Percentiles rank a stretch among this genome's conserved stretches.
These are phyloP conservation scores for Acanthoscelides obtectus DNA, from an alignment of 2,888 invertebrate genomes.

Conservation along the genomic window DNA sequence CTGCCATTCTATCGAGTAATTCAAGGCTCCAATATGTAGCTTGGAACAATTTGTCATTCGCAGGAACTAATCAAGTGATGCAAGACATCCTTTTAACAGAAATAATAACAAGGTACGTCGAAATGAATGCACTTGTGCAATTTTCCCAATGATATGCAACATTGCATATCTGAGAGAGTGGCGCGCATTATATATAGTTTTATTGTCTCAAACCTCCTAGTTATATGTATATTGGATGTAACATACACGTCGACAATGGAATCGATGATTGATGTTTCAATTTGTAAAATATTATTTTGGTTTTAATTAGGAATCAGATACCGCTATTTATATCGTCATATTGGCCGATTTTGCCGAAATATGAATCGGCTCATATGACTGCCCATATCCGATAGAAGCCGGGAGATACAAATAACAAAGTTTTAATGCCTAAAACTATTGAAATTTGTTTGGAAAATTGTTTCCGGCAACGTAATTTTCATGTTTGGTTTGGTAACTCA, in stretches of 20 bases:
- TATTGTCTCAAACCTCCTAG: background rate
- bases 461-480: no score
- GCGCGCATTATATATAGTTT: background rate
- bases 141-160: background rate
- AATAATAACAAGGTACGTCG: background rate
- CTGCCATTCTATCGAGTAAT: background rate
- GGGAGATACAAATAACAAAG: no score
- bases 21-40: background rate
- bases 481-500: no score
- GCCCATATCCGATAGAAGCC: no score
- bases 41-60: background rate
- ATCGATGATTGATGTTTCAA: background rate
- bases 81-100: background rate
- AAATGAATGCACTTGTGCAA: background rate
- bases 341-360: no score
- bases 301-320: no score
- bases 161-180: background rate
- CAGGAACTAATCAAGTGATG: background rate
- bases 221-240: background rate
- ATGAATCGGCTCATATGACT: no score
- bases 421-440: no score
- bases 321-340: no score
- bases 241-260: background rate
- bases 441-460: no score
- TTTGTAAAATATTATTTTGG: no score